Base-by-base conservation (phyloP, 2,888 invertebrate species). In the Drosophila merina region DNA sequence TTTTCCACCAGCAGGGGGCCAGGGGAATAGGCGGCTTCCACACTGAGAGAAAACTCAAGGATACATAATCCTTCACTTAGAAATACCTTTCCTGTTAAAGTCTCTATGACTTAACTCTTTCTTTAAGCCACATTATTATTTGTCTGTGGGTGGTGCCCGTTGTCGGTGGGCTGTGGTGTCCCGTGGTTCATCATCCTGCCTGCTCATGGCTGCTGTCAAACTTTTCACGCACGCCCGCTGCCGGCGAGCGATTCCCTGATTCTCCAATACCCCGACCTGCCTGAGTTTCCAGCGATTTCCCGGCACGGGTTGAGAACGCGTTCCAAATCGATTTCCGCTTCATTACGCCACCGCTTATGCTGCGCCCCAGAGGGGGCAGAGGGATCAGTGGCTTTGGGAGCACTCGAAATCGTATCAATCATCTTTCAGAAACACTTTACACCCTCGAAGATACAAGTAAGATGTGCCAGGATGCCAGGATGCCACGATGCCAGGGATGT, bases 311-410 rank as follows among this genome's bases (percentile, higher is more conserved):
- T 73, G 72, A 77, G 20, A 36, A 31, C 72, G 79, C 72, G 79
- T 72, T 72, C 79, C 84, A 87, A 84, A 84, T 87, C 84, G 84
- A 87, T 85, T 87, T 84, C 84, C 84, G 87, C 85, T 87, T 84
- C 84, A 84, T 84, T 84, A 87, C 82, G 72, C 64, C 64, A 49
- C 57, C 72, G 72, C 63, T 71, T 58, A 55, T 57, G 63, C 36
- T 50, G 49, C 57, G 47, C 48, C 48, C 72, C 38, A 33, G 6
- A 36, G 57, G 36, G 60, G 49, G 8, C 33, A 12, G n/a, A n/a
- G 47, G 10, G 20, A 8, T 14, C 20, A 12, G 12, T 20, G 54
- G 59, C 59, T 57, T 33, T 48, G 57, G 51, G 56, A 60, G 59
- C 68, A 73, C 69, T 67, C 52, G 40, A 50, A 66, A 73, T 66